Evolutionary conservation across 1,140 invertebrate species (phyloP).

Genomic region (silkworm (Bombyx mori)): DNA sequence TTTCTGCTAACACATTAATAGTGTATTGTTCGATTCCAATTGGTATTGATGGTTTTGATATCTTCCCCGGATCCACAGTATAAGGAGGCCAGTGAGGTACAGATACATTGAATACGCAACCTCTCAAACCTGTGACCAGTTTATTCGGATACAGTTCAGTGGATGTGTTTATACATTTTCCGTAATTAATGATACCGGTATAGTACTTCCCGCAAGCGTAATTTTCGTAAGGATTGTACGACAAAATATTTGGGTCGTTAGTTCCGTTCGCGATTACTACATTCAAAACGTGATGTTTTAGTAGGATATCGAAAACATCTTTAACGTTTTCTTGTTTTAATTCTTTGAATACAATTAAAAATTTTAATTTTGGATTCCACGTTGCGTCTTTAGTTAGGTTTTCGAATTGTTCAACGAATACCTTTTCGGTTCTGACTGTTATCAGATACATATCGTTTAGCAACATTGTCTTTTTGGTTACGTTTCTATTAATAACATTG

Average conservation of each 20-base stretch:
- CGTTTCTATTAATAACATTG: conserved; percentile 1
- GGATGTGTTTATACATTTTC: conserved; percentile 5
- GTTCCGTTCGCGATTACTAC: conserved; percentile 13
- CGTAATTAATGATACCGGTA: conserved; percentile 5
- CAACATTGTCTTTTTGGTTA: background rate
- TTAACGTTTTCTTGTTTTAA: conserved; percentile 10
- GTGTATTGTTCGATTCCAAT: conserved; percentile 37
- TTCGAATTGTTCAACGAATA: conserved; percentile 2
- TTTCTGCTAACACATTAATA: conserved; percentile 22
- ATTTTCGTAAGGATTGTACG: conserved; percentile 19
- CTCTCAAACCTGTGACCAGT: conserved; percentile 14
- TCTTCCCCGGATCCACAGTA: conserved; percentile 17
- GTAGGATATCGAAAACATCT: conserved; percentile 22
- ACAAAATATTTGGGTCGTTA: conserved; percentile 7
- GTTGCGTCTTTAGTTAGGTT: conserved; percentile 3
- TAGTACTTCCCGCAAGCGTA: conserved; percentile 17
- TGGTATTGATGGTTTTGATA: background rate
- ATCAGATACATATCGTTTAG: conserved; percentile 10
- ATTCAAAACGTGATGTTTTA: conserved; percentile 9
- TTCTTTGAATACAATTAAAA: conserved; percentile 21
- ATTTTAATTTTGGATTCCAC: conserved; percentile 25
- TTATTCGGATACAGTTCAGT: conserved; percentile 25
- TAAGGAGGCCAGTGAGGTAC: conserved; percentile 36
- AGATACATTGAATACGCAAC: conserved; percentile 28
- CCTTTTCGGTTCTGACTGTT: background rate